Percentiles rank a stretch among this genome's conserved stretches.
phyloP scores from a whole-genome alignment of 2,113 vertebrate genomes.

The Megaceryle maxima region DNA sequence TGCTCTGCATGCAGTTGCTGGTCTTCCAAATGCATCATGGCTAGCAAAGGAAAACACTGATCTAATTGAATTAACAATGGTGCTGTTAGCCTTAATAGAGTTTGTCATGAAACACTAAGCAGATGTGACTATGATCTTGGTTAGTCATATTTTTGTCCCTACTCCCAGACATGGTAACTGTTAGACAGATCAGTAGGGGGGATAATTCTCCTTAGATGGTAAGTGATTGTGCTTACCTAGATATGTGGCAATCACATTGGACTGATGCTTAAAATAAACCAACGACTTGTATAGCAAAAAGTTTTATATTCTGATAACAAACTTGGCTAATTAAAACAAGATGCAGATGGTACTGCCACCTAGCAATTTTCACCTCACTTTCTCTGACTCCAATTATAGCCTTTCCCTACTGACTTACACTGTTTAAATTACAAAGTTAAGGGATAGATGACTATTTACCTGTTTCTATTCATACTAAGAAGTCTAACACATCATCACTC shows the following conservation, averaged over 20 bases:
- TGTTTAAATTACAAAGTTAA: conserved; percentile 80
- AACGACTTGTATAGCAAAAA: conserved; percentile 63
- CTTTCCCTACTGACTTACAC: conserved; percentile 75
- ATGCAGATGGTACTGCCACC: conserved; percentile 76
- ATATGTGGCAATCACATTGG: conserved; percentile 39
- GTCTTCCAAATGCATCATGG: conserved; percentile 58
- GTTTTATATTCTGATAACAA: conserved; percentile 70
- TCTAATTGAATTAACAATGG: conserved; percentile 69
- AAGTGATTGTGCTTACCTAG: conserved; percentile 23
- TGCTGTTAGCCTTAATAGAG: conserved; percentile 58
- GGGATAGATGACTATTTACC: conserved; percentile 71
- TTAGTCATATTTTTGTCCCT: conserved; percentile 39
- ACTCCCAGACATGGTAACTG: neutral
- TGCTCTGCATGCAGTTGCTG: conserved; percentile 36
- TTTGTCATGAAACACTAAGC: conserved; percentile 53
- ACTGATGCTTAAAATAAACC: conserved; percentile 45
- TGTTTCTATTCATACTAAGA: conserved; percentile 69
- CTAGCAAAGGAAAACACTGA: conserved; percentile 54
- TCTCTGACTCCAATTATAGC: conserved; percentile 74
- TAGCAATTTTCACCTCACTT: conserved; percentile 82
- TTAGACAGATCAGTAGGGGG: conserved; percentile 51
- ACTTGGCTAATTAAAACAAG: conserved; percentile 77
- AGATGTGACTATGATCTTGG: conserved; percentile 34
- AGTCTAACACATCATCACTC: conserved; percentile 64
- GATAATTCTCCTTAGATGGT: conserved; percentile 38